phyloP scores from a whole-genome alignment of 2,888 invertebrate genomes.

The Pollenia labialis region DNA sequence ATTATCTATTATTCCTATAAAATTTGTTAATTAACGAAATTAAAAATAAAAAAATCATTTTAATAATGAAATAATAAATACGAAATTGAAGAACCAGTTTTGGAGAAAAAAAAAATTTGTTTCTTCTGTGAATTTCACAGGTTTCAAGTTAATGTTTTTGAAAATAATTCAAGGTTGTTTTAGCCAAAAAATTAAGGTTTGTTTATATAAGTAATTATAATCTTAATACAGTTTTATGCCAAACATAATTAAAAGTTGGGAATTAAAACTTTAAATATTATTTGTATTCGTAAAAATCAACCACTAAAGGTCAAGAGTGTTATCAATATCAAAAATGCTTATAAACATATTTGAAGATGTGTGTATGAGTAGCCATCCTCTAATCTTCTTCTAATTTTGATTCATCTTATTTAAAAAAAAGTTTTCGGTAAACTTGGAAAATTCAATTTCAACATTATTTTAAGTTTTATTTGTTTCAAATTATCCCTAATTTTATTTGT shows the following conservation, averaged over 20 bases:
- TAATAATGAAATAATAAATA: slow-evolving; percentile 12
- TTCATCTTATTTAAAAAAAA: too few relatives aligned
- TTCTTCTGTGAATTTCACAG: slow-evolving; percentile 47
- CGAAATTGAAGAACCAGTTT: slow-evolving; percentile 61
- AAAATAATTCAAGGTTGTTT: slow-evolving; percentile 48
- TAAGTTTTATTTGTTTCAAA: too few relatives aligned
- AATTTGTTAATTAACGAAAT: slow-evolving; percentile 14
- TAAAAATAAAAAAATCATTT: background rate
- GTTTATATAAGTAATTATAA: slow-evolving; percentile 33
- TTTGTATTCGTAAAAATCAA: background rate
- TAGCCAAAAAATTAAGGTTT: slow-evolving; percentile 12
- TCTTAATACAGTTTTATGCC: slow-evolving; percentile 5
- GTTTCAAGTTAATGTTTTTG: slow-evolving; percentile 30
- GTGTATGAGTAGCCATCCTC: too few relatives aligned
- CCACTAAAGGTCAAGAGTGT: slow-evolving; percentile 54
- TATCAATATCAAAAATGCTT: slow-evolving; percentile 45
- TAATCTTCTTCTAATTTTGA: too few relatives aligned
- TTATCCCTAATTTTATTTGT: too few relatives aligned
- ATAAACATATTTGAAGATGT: background rate
- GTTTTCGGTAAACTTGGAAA: too few relatives aligned
- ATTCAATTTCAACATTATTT: too few relatives aligned
- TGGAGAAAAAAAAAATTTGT: slow-evolving; percentile 30
- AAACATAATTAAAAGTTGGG: slow-evolving; percentile 25
- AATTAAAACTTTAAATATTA: slow-evolving; percentile 17
- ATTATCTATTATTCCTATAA: background rate